phyloP scores from a whole-genome alignment of 2,113 vertebrate species.

The Pithys albifrons region DNA sequence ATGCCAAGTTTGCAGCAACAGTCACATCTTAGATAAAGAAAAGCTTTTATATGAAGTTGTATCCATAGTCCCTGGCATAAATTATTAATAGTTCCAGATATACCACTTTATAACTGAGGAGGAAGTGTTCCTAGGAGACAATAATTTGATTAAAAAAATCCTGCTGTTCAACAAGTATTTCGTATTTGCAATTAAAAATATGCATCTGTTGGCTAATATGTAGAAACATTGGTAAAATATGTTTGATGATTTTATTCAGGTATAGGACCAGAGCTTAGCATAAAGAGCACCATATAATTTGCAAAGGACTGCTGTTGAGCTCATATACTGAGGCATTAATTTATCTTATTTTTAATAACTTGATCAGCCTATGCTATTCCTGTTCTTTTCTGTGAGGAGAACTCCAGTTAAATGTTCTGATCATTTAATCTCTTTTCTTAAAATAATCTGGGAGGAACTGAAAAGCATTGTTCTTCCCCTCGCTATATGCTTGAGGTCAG shows the following conservation, averaged over 20 bases:
- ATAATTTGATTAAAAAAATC: not conserved
- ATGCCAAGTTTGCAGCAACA: constrained; percentile 25
- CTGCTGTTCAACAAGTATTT: not conserved
- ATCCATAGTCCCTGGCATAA: constrained; percentile 28
- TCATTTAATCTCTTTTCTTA: not conserved
- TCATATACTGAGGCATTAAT: not conserved
- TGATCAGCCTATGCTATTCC: not conserved
- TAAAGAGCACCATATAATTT: not conserved
- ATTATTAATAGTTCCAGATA: constrained; percentile 41
- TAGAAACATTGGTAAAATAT: not conserved
- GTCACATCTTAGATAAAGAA: constrained; percentile 42
- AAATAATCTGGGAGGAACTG: constrained; percentile 59
- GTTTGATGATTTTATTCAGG: not conserved
- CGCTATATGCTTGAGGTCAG: not conserved
- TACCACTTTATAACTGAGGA: not conserved
- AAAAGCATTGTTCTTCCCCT: not conserved
- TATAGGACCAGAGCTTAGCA: not conserved
- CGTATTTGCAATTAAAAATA: constrained; percentile 33
- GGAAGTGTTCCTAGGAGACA: not conserved
- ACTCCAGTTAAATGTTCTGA: not conserved
- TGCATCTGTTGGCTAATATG: not conserved
- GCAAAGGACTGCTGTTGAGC: not conserved
- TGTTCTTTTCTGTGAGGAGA: not conserved
- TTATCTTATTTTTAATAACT: constrained; percentile 30
- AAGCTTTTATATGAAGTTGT: constrained; percentile 36